Base-by-base conservation (phyloP, 1,140 invertebrate genomes). In the Teleopsis dalmanni region DNA sequence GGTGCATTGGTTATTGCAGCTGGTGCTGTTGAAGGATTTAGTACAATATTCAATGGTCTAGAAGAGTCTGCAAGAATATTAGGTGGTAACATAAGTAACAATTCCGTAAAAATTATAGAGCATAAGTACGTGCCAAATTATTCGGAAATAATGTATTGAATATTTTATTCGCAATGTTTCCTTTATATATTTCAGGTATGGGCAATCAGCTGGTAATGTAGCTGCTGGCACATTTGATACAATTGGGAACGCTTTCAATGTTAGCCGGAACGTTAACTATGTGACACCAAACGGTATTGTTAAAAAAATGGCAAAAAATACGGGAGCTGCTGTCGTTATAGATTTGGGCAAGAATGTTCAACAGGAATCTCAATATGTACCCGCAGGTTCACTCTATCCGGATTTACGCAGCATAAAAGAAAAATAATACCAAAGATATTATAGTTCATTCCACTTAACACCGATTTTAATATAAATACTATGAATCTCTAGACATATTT, bases 41-140 rank as follows among this genome's bases (percentile, higher is more conserved):
- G 73, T 6, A 84, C 81, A 9, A 73, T 87, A 7, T 85, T 83
- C 54, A 65, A 76, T 56, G 75, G 81, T 42, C 54, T 87, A n/a
- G 83, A 87, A 57, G 65, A 72, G 46, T 82, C 84, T 10, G 83
- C 82, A 7, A 73, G 71, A 42, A 77, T 81, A 31, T 62, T 87
- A 38, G 83, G 79, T 7, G 72, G 55, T 36, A 82, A 74, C 60
- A 55, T 87, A 9, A 78, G 81, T 18, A 69, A 82, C 48, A 84
- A 86, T 61, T 86, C 83, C 4, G 83, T 86, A 2, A 75, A 78
- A 53, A 76, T 84, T 36, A 81, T 87, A 35, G 65, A 79, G 54
- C 80, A 86, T 62, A 85, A 81, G 82, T 82, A 75, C 71, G 42
- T 50, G 41, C 1, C 8, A 18, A 16, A 37, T 19, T 13, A 27